phyloP scores from a whole-genome alignment of 1,140 invertebrate species.

The Paramacrobiotus metropolitanus region DNA sequence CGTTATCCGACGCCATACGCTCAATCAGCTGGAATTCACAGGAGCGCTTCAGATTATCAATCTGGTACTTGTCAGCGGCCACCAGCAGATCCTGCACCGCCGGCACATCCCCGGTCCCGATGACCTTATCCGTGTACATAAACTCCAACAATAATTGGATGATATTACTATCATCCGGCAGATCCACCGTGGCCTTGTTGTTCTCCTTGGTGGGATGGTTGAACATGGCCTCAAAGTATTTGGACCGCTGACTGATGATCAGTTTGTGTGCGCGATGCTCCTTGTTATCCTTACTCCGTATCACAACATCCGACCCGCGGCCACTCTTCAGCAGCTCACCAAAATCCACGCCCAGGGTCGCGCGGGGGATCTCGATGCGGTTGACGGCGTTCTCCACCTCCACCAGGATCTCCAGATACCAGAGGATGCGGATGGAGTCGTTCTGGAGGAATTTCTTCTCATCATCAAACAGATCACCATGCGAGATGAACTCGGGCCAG shows the following conservation, averaged over 20 bases:
- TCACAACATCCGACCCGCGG: background rate
- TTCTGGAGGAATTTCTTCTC: background rate
- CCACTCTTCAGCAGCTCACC: background rate
- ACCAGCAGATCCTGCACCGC: background rate
- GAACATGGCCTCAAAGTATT: conserved; percentile 5
- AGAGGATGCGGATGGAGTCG: conserved; percentile 1
- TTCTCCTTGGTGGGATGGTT: background rate
- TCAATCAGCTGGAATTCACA: background rate
- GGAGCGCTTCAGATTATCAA: background rate
- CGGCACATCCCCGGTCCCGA: background rate
- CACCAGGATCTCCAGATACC: conserved; percentile 3
- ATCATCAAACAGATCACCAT: background rate
- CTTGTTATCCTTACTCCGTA: background rate
- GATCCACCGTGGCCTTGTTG: conserved; percentile 3
- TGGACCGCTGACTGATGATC: background rate
- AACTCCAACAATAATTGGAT: background rate
- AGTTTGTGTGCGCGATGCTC: background rate
- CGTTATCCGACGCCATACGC: background rate
- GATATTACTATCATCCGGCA: background rate
- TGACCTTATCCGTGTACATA: conserved; percentile 1
- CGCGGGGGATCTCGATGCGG: background rate
- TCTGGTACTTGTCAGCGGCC: conserved; percentile 3
- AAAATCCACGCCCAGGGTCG: background rate
- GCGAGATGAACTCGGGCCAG: conserved; percentile 2
- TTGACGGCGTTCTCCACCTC: background rate